These are phyloP conservation scores for Thera obeliscata DNA, from an alignment of 2,888 invertebrate genomes.

Conservation along the genomic window DNA sequence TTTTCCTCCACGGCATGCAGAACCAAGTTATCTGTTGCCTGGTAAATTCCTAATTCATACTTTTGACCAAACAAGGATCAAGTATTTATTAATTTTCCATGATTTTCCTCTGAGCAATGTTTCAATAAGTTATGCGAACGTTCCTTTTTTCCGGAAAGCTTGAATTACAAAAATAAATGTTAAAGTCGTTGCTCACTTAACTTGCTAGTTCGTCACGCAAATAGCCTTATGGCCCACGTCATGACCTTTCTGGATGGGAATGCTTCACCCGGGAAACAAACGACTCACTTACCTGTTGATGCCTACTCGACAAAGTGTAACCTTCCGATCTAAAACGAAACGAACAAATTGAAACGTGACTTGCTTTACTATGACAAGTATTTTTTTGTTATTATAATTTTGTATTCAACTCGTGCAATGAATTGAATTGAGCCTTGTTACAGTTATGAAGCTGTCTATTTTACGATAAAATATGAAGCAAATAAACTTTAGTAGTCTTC, in stretches of 20 bases:
- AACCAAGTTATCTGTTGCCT: not conserved
- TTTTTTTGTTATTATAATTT: constrained; percentile 61
- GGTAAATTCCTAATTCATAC: not conserved
- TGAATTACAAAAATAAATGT: constrained; percentile 31
- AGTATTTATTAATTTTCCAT: not conserved
- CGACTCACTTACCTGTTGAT: constrained; percentile 80
- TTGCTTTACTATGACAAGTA: constrained; percentile 56
- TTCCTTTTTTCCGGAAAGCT: constrained; percentile 24
- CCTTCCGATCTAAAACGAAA: constrained; percentile 55
- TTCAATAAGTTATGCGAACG: constrained; percentile 24
- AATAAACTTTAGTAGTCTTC: constrained; percentile 38
- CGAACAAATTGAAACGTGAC: constrained; percentile 61
- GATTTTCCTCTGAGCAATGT: not conserved
- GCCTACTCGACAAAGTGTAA: constrained; percentile 56
- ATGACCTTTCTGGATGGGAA: constrained; percentile 61
- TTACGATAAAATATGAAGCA: constrained; percentile 43
- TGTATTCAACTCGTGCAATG: constrained; percentile 45
- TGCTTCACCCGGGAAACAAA: constrained; percentile 69
- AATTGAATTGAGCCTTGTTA: constrained; percentile 52
- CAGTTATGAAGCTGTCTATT: constrained; percentile 41
- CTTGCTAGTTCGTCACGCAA: constrained; percentile 50
- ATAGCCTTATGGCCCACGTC: constrained; percentile 52
- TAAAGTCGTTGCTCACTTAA: constrained; percentile 43
- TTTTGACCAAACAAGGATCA: not conserved
- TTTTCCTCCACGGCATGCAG: not conserved